A percentile compares a stretch with the other conserved stretches of the same genome.
Conservation (phyloP, 37 sponge, comb jelly and placozoan species). For the Beroe forskalii region DNA sequence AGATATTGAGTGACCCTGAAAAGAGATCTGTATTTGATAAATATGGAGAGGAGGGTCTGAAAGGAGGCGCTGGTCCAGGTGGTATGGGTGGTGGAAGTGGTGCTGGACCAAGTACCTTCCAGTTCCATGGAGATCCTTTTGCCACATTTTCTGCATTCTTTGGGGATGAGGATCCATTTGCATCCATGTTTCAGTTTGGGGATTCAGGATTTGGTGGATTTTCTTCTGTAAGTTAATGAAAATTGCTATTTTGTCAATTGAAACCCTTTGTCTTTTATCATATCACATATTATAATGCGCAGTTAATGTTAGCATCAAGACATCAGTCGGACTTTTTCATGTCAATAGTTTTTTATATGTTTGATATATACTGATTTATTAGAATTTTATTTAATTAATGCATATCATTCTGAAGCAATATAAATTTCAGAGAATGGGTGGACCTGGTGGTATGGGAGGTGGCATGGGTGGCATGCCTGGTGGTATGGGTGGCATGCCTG, state of each 20-base stretch:
- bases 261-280: too few species aligned
- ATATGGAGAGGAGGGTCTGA: conserved; percentile 92
- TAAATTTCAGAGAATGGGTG: conserved; percentile 1
- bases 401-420: too few species aligned
- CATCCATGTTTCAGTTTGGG: conserved; percentile 37
- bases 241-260: too few species aligned
- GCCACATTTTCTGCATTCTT: conserved; percentile 75
- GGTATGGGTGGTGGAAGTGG: not conserved
- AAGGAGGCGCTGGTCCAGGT: conserved; percentile 67
- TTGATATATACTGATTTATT: too few species aligned
- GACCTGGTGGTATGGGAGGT: too few species aligned
- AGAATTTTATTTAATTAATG: too few species aligned
- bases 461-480: conserved; percentile 34
- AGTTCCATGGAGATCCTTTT: conserved; percentile 74
- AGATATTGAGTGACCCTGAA: conserved; percentile 83
- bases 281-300: too few species aligned
- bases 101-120: not conserved
- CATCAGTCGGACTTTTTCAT: too few species aligned
- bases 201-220: conserved; percentile 22
- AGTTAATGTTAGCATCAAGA: too few species aligned
- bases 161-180: conserved; percentile 69
- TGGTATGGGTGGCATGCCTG: not conserved
- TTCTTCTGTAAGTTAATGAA: not conserved
- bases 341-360: too few species aligned
- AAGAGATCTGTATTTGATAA: conserved; percentile 77